Evolutionary conservation across 1,140 invertebrate genomes (phyloP).

Genomic region (Steinernema khuongi): DNA sequence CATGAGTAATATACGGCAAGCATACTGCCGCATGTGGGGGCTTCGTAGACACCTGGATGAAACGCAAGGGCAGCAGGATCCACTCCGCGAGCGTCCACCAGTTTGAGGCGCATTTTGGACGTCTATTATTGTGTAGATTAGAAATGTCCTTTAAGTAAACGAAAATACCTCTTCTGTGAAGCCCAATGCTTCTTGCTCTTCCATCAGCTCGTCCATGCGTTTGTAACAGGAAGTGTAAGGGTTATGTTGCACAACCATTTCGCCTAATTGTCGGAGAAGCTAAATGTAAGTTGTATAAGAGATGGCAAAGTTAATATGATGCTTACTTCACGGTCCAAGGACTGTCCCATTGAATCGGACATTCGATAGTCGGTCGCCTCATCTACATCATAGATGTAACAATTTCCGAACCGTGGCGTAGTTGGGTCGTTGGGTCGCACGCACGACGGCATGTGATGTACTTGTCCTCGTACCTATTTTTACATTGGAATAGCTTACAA

Average conservation of each 20-base stretch:
- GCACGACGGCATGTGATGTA: neutral
- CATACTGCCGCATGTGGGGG: neutral
- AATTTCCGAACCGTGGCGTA: neutral
- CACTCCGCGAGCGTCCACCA: neutral
- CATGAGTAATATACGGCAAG: neutral
- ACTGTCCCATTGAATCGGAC: neutral
- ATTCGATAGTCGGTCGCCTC: neutral
- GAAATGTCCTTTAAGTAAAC: neutral
- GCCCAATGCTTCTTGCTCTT: neutral
- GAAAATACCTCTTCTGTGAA: neutral
- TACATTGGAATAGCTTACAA: neutral
- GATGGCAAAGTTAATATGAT: neutral
- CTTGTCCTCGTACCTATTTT: neutral
- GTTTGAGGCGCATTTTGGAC: neutral
- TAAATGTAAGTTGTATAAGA: neutral
- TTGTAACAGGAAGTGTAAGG: neutral
- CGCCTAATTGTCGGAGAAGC: neutral
- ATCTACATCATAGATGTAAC: neutral
- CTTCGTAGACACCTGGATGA: neutral
- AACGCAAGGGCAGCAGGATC: neutral
- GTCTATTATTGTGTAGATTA: neutral
- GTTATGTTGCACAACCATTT: neutral
- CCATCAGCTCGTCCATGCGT: neutral
- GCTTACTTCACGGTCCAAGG: neutral
- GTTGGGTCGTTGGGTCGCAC: neutral